Percentiles rank a stretch among this genome's conserved stretches.
Evolutionary conservation across 1,140 invertebrate genomes (phyloP).

Genomic region (Lerema accius): DNA sequence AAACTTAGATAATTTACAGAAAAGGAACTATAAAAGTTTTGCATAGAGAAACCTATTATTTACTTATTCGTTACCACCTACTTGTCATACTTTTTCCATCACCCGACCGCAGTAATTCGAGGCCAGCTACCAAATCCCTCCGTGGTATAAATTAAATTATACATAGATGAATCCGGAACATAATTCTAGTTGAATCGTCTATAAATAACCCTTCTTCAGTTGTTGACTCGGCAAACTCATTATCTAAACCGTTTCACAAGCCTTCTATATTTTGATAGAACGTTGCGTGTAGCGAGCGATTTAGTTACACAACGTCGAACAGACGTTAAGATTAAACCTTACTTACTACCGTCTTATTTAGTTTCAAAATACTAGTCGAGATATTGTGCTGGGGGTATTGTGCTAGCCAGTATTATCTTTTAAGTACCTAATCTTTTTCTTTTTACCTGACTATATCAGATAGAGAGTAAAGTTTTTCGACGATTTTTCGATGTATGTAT

Average conservation of each 20-base stretch:
- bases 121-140: too few species aligned
- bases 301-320: neutral
- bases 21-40: too few species aligned
- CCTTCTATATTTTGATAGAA: conserved; percentile 5
- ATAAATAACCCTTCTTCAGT: conserved; percentile 10
- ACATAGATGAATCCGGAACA: neutral
- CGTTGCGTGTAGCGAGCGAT: conserved; percentile 12
- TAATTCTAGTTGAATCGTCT: neutral
- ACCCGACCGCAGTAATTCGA: too few species aligned
- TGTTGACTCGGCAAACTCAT: conserved; percentile 19
- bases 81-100: too few species aligned
- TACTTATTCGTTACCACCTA: too few species aligned
- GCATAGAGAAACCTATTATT: too few species aligned
- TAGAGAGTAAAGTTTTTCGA: too few species aligned
- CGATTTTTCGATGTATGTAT: too few species aligned
- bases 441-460: too few species aligned
- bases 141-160: neutral
- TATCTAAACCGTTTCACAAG: conserved; percentile 22
- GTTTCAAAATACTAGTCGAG: neutral
- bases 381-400: neutral
- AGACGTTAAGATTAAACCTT: conserved; percentile 2
- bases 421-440: too few species aligned
- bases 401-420: too few species aligned
- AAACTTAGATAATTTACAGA: too few species aligned
- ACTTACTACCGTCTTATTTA: conserved; percentile 1